Evolutionary conservation across 2,888 invertebrate species (phyloP).

Genomic region (Aquatica leii): DNA sequence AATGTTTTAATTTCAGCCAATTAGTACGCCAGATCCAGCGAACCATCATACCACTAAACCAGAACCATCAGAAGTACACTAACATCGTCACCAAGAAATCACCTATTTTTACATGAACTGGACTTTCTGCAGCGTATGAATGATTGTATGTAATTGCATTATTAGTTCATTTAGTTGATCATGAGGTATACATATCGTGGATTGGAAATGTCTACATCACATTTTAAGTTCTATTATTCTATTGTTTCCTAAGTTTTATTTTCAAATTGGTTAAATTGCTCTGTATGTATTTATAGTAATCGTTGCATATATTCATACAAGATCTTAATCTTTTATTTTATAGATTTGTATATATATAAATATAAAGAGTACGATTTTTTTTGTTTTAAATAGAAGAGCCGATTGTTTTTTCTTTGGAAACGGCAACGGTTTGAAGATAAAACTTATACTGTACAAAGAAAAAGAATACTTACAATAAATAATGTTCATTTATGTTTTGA

Average conservation of each 20-base stretch:
- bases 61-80: slow-evolving; percentile 87
- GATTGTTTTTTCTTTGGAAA: slow-evolving; percentile 39
- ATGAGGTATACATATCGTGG: slow-evolving; percentile 53
- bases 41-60: slow-evolving; percentile 82
- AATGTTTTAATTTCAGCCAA: slow-evolving; percentile 72
- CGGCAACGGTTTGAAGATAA: slow-evolving; percentile 46
- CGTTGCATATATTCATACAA: slow-evolving; percentile 27
- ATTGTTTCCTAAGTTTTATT: slow-evolving; percentile 39
- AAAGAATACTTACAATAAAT: slow-evolving; percentile 36
- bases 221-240: slow-evolving; percentile 37
- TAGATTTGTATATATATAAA: slow-evolving; percentile 34
- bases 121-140: slow-evolving; percentile 44
- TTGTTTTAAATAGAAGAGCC: background rate
- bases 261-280: slow-evolving; percentile 37
- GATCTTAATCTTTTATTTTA: slow-evolving; percentile 32
- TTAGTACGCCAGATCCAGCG: slow-evolving; percentile 84
- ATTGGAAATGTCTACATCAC: slow-evolving; percentile 47
- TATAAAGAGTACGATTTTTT: slow-evolving; percentile 10
- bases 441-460: slow-evolving; percentile 45
- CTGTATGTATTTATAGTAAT: slow-evolving; percentile 22
- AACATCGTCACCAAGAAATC: slow-evolving; percentile 52
- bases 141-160: slow-evolving; percentile 47
- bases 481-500: slow-evolving; percentile 42
- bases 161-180: slow-evolving; percentile 47
- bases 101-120: slow-evolving; percentile 41